Evolutionary conservation across 2,888 invertebrate species (phyloP).

Genomic region (Athalia rosae): DNA sequence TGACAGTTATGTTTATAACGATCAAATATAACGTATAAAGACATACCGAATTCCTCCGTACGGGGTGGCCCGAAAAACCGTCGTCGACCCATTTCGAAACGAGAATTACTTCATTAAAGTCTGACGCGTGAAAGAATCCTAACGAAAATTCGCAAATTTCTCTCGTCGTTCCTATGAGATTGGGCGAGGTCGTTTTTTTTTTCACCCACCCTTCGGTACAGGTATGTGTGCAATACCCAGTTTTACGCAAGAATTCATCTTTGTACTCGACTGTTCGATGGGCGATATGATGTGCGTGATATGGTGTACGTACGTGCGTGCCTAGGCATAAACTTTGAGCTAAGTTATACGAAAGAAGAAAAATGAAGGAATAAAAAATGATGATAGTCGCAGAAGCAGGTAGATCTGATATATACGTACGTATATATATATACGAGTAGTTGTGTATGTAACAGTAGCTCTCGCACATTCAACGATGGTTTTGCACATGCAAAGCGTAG

Average conservation of each 20-base stretch:
- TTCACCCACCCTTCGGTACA: too few relatives aligned
- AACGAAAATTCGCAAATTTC: too few relatives aligned
- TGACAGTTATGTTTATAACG: conserved; percentile 15
- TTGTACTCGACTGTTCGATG: too few relatives aligned
- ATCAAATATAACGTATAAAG: not conserved
- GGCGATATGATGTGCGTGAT: conserved; percentile 13
- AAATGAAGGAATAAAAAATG: not conserved
- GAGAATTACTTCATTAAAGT: too few relatives aligned
- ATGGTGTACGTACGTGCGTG: conserved; percentile 34
- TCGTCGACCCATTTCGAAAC: too few relatives aligned
- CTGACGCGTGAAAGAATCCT: too few relatives aligned
- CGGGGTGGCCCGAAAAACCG: not conserved
- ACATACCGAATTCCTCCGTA: conserved; percentile 3
- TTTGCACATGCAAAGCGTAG: not conserved
- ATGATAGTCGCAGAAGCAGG: not conserved
- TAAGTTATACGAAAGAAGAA: not conserved
- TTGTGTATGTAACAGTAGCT: not conserved
- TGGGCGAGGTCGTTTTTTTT: too few relatives aligned
- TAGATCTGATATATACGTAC: not conserved
- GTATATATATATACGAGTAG: conserved; percentile 11
- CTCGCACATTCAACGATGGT: not conserved
- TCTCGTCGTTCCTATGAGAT: too few relatives aligned
- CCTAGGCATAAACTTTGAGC: not conserved
- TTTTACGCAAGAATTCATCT: too few relatives aligned
- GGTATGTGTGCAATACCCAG: not conserved